A percentile compares a stretch with the other conserved stretches of the same genome.
Evolutionary conservation across 1,140 invertebrate genomes (phyloP).

Genomic region (Episyrphus balteatus): DNA sequence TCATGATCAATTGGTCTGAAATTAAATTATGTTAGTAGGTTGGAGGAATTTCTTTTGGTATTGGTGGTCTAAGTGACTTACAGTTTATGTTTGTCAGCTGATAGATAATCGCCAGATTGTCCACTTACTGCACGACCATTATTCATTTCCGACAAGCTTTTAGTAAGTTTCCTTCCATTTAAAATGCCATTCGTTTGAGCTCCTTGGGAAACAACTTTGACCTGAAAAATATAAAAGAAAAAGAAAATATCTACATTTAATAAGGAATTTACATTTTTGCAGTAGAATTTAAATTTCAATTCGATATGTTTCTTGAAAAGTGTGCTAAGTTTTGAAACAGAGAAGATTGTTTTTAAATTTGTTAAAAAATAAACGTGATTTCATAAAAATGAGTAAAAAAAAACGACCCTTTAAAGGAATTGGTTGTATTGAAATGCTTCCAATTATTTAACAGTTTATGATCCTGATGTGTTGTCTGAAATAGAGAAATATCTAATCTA

Average conservation of each 20-base stretch:
- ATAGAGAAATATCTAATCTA: no score
- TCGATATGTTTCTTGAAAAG: no score
- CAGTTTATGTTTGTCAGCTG: conserved; percentile 6
- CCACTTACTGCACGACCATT: conserved; percentile 19
- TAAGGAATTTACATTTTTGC: no score
- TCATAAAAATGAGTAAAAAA: no score
- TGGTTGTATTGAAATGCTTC: no score
- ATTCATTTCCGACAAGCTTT: conserved; percentile 69
- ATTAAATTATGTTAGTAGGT: not conserved
- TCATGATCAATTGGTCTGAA: conserved; percentile 50
- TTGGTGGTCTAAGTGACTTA: not conserved
- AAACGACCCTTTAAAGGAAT: no score
- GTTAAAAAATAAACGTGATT: no score
- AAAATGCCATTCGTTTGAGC: conserved; percentile 74
- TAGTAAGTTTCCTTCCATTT: conserved; percentile 59
- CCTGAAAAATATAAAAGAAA: conserved; percentile 37
- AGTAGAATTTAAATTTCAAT: no score
- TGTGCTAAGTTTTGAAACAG: no score
- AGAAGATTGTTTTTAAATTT: no score
- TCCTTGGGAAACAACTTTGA: conserved; percentile 79
- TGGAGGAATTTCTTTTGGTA: not conserved
- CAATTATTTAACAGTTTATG: not conserved
- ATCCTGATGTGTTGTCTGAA: not conserved
- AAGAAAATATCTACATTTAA: no score
- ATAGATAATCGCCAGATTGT: conserved; percentile 9